Conservation (phyloP, 1,140 invertebrate species). For the Drosophila biarmipes region DNA sequence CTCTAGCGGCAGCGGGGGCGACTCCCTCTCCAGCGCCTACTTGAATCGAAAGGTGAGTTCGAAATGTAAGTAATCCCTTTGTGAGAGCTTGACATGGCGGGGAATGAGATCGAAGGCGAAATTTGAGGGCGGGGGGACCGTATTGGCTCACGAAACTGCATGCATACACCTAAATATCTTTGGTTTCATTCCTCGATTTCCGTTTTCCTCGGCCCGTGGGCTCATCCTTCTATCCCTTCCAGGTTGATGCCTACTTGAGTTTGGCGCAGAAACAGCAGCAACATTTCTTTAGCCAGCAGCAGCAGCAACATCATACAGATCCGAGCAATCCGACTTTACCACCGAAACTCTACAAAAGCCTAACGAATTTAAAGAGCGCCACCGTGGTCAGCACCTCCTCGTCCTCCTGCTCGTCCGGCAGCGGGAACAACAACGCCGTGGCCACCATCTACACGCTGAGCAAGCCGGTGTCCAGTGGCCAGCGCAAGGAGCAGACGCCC, state of each 20-base stretch:
- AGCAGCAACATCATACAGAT: constrained; percentile 59
- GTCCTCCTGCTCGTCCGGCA: constrained; percentile 37
- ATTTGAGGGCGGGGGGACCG: constrained; percentile 1
- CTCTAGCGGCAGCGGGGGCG: constrained; percentile 38
- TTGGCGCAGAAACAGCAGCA: constrained; percentile 80
- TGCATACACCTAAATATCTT: neutral
- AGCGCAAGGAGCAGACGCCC: constrained; percentile 69
- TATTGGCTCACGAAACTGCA: constrained; percentile 13
- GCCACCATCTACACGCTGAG: constrained; percentile 77
- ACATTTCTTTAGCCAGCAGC: constrained; percentile 75
- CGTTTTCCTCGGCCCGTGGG: neutral
- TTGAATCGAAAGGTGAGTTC: constrained; percentile 84
- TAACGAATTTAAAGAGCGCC: constrained; percentile 83
- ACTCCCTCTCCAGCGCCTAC: constrained; percentile 70
- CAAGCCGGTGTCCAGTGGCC: constrained; percentile 50
- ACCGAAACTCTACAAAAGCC: constrained; percentile 84
- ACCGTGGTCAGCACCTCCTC: constrained; percentile 47
- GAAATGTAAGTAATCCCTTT: constrained; percentile 81
- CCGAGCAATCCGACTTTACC: constrained; percentile 83
- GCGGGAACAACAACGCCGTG: constrained; percentile 59
- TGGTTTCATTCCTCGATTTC: constrained; percentile 45
- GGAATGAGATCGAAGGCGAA: constrained; percentile 45
- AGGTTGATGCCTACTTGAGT: constrained; percentile 83
- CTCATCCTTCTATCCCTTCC: constrained; percentile 20
- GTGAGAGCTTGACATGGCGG: constrained; percentile 43